Evolutionary conservation across 2,113 vertebrate genomes (phyloP).

Genomic region (Colaptes auratus): DNA sequence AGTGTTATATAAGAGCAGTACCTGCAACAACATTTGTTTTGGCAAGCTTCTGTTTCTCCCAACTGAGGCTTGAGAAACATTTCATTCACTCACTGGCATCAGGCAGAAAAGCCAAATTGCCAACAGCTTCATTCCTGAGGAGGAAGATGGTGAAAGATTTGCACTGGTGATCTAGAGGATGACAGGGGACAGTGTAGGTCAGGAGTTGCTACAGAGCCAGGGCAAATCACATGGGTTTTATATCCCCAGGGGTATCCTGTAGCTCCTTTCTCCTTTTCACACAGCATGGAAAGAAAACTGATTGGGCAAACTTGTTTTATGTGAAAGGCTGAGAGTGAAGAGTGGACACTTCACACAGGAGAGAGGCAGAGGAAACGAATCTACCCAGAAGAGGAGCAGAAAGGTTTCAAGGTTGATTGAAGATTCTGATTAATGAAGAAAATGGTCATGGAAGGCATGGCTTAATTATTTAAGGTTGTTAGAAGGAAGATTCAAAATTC

Average conservation of each 20-base stretch:
- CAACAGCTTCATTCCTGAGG: not conserved
- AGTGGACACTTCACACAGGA: not conserved
- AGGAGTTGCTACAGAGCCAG: not conserved
- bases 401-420: not conserved
- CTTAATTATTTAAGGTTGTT: not conserved
- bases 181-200: not conserved
- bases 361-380: not conserved
- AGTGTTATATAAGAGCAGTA: not conserved
- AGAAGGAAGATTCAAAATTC: not conserved
- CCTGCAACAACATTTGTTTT: slow-evolving; percentile 12
- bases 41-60: not conserved
- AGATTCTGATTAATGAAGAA: not conserved
- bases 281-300: not conserved
- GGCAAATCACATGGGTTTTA: not conserved
- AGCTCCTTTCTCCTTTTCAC: not conserved
- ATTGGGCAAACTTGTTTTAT: not conserved
- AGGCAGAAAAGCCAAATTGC: not conserved
- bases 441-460: not conserved
- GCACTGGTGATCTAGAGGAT: not conserved
- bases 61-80: not conserved
- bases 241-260: not conserved
- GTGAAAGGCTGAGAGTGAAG: not conserved
- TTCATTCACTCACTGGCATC: not conserved
- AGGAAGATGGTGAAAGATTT: not conserved
- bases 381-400: not conserved